Evolutionary conservation across 2,888 invertebrate genomes (phyloP).

Genomic region (Noctua fimbriata): DNA sequence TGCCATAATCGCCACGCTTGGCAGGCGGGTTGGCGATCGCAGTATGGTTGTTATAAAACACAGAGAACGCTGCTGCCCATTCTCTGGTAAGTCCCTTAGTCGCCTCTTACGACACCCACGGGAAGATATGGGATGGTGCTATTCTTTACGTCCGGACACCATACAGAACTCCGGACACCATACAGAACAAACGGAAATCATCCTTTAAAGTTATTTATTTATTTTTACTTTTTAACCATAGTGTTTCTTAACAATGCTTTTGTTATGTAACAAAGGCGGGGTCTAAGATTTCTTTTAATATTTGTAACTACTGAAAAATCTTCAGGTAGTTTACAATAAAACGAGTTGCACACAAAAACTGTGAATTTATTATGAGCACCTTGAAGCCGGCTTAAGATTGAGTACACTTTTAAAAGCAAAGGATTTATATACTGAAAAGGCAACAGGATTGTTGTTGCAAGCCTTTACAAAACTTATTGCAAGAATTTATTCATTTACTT

Average conservation of each 20-base stretch:
- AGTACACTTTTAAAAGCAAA: not conserved
- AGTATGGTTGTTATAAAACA: too few species aligned
- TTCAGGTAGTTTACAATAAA: slow-evolving; percentile 5
- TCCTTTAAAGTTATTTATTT: not conserved
- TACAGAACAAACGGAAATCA: too few species aligned
- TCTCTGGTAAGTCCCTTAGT: too few species aligned
- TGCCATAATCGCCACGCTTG: too few species aligned
- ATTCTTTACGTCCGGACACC: too few species aligned
- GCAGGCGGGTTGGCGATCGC: too few species aligned
- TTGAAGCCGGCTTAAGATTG: not conserved
- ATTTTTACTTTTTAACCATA: not conserved
- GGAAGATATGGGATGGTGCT: too few species aligned
- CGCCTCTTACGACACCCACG: too few species aligned
- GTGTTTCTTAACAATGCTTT: slow-evolving; percentile 6
- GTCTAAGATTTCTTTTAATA: slow-evolving; percentile 7
- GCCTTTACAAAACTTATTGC: not conserved
- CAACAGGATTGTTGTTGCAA: not conserved
- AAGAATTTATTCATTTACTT: not conserved
- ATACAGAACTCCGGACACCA: too few species aligned
- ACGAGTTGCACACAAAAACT: not conserved
- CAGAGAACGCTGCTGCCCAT: too few species aligned
- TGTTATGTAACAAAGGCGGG: not conserved
- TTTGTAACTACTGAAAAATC: slow-evolving; percentile 19
- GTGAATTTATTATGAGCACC: slow-evolving; percentile 26
- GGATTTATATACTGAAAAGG: not conserved